Percentiles rank a stretch among this genome's conserved stretches.
Conservation (phyloP, 2,113 vertebrate species). For the Melanostigma gelatinosum region DNA sequence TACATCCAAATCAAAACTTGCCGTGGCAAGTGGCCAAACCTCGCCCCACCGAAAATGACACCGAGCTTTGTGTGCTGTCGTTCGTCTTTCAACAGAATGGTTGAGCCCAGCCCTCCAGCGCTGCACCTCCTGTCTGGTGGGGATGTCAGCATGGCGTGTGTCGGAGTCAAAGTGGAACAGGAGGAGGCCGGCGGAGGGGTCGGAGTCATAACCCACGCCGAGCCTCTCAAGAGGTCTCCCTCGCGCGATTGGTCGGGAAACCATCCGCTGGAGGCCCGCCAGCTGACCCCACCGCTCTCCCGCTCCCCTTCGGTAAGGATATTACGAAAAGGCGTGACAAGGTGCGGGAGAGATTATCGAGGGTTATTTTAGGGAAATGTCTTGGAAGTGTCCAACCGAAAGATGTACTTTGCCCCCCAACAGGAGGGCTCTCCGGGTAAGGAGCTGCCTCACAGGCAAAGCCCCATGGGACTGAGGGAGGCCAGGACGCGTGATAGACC, state of each 20-base stretch:
- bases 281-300: slow-evolving; percentile 75
- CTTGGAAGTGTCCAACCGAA: not conserved
- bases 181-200: slow-evolving; percentile 73
- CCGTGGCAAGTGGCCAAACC: not conserved
- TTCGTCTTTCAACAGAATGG: slow-evolving; percentile 86
- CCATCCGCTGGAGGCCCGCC: slow-evolving; percentile 58
- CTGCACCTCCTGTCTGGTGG: slow-evolving; percentile 84
- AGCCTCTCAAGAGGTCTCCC: slow-evolving; percentile 70
- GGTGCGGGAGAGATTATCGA: not conserved
- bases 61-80: not conserved
- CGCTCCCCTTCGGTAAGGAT: slow-evolving; percentile 77
- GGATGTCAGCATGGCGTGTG: slow-evolving; percentile 89
- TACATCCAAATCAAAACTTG: not conserved
- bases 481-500: slow-evolving; percentile 79
- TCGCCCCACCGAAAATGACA: slow-evolving; percentile 20
- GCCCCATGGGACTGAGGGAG: slow-evolving; percentile 78
- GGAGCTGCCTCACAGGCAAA: slow-evolving; percentile 77
- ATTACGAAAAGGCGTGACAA: not conserved
- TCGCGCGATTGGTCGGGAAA: slow-evolving; percentile 70
- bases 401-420: not conserved
- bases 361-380: not conserved
- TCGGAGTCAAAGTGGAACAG: slow-evolving; percentile 88
- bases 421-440: slow-evolving; percentile 83
- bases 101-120: slow-evolving; percentile 89
- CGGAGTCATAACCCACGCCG: slow-evolving; percentile 19